Conservation (phyloP, 1,140 invertebrate species). For the Neotoxoptera formosana region DNA sequence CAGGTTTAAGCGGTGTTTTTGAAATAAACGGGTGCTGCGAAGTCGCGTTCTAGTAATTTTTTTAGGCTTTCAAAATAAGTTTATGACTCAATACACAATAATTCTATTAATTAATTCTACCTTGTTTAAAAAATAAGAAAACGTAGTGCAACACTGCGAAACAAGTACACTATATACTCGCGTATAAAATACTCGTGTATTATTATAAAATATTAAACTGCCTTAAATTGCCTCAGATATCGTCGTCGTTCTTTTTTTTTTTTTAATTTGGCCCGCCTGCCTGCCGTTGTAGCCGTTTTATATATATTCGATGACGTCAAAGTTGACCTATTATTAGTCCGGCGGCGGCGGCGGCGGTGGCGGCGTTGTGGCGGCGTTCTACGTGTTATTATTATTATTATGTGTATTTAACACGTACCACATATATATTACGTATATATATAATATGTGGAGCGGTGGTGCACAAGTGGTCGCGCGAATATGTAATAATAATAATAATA, state of each 20-base stretch:
- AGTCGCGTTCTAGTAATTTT: not conserved
- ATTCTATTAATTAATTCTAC: not conserved
- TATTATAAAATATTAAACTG: not conserved
- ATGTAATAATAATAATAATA: not conserved
- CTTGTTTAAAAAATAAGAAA: not conserved
- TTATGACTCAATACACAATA: not conserved
- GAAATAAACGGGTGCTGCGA: too few species aligned
- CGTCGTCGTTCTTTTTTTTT: not conserved
- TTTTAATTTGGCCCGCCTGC: constrained; percentile 22
- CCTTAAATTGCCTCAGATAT: not conserved
- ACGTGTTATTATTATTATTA: constrained; percentile 16
- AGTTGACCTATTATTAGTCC: constrained; percentile 44
- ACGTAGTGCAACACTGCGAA: not conserved
- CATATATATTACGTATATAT: not conserved
- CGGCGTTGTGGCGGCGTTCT: not conserved
- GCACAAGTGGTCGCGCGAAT: not conserved
- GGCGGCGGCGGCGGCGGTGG: not conserved
- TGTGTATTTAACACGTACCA: not conserved
- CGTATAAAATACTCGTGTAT: too few species aligned
- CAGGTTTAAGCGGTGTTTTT: not conserved
- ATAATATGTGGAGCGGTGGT: not conserved
- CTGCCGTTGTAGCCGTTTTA: not conserved
- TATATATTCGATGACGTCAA: constrained; percentile 44
- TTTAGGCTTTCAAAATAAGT: not conserved
- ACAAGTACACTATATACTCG: not conserved